Evolutionary conservation across 2,113 vertebrate genomes (phyloP).

Genomic region (Semnornis frantzii): DNA sequence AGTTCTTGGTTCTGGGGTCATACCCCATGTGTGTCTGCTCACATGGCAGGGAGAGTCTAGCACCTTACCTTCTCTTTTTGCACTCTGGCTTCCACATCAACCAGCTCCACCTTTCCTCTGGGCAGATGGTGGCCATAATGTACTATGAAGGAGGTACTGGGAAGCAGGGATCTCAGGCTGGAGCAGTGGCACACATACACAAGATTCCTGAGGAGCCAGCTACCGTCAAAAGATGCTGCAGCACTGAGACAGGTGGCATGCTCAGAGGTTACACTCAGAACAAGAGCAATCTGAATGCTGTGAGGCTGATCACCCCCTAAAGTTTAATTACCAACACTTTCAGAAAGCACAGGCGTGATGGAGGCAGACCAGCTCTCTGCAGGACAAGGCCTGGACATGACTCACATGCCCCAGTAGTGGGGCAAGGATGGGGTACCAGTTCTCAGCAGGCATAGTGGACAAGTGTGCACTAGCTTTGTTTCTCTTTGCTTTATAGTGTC

Average conservation of each 20-base stretch:
- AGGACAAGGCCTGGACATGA: background rate
- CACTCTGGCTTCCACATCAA: background rate
- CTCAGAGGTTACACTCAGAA: background rate
- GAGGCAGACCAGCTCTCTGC: background rate
- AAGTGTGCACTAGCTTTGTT: background rate
- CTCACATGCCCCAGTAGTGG: background rate
- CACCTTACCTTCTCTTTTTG: background rate
- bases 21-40: background rate
- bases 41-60: background rate
- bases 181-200: background rate
- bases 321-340: background rate
- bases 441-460: background rate
- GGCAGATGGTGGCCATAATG: fast-evolving
- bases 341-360: background rate
- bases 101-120: background rate
- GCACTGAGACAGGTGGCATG: background rate
- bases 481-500: background rate
- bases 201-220: background rate
- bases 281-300: background rate
- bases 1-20: background rate
- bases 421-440: background rate
- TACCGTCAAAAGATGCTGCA: background rate
- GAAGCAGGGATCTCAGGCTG: background rate
- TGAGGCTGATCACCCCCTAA: background rate
- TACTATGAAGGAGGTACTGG: background rate